Base-by-base conservation (phyloP, 2,113 vertebrate species). In the Lasiurus cinereus region DNA sequence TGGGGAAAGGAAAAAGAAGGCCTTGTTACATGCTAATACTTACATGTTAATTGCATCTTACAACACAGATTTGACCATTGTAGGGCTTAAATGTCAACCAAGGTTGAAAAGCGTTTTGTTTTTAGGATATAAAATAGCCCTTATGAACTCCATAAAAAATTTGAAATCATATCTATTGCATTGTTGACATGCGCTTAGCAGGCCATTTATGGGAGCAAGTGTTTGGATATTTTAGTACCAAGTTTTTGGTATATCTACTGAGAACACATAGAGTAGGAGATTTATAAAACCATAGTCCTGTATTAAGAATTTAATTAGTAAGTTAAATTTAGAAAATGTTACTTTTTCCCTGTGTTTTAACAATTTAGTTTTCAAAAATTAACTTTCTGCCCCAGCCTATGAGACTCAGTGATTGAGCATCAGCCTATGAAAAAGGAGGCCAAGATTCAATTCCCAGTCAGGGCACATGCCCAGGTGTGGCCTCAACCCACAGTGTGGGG, bases 11-110 rank as follows among this genome's bases (percentile, higher is more conserved):
- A 74, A 85, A 82, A 59, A 13, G n/a, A 90, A 74, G 15, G 62
- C 85, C 67, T 83, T 21, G 5, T 94, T 31, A 50, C 73, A 50
- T 11, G 43, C 46, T 89, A n/a, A 8, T 93, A 74, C 4, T 92
- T 21, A 83, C 29, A 31, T 33, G n/a, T 64, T 94, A 96, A 72
- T 96, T 96, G 67, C 77, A n/a, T 92, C 62, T 83, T 94, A 72
- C 3, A 97, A 91, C n/a, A 78, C 29, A 84, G 9, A 14, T 56
- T 59, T 95, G 22, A 96, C 66, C 7, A 89, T 9, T 93, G 31
- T 0, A 96, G 11, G 80, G 39, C n/a, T 95, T 59, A 54, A 48
- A 88, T 12, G 31, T 87, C 73, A 97, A 95, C 54, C 1, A 9
- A 95, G 87, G 1, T 43, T 69, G 31, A 97, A 95, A 22, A 1